Evolutionary conservation across 2,113 vertebrate species (phyloP).

Genomic region (Neotoma lepida): DNA sequence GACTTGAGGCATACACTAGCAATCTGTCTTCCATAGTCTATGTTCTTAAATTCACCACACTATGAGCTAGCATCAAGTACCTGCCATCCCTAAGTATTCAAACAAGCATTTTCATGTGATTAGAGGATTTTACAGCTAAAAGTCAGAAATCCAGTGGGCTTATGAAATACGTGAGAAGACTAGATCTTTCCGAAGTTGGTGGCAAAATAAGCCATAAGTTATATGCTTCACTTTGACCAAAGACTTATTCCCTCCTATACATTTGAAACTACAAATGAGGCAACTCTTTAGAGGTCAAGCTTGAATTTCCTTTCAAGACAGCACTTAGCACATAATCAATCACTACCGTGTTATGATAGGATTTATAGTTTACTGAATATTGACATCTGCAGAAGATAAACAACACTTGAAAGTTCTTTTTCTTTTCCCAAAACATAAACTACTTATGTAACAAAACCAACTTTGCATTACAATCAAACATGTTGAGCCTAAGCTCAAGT

Average conservation of each 20-base stretch:
- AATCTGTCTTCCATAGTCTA: not conserved
- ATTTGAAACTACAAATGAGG: not conserved
- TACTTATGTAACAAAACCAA: not conserved
- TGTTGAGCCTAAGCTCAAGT: not conserved
- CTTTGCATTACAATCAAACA: not conserved
- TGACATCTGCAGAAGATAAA: constrained; percentile 40
- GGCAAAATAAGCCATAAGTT: not conserved
- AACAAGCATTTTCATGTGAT: not conserved
- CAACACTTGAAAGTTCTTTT: constrained; percentile 14
- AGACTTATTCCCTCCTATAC: not conserved
- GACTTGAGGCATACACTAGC: not conserved
- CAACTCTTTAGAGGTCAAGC: not conserved
- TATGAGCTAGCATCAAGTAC: not conserved
- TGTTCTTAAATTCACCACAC: not conserved
- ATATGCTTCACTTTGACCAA: not conserved
- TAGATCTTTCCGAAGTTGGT: not conserved
- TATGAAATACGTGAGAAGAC: not conserved
- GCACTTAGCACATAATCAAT: not conserved
- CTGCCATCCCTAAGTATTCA: not conserved
- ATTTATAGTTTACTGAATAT: constrained; percentile 37
- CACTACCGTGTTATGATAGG: not conserved
- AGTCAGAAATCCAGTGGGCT: not conserved
- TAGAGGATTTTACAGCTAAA: not conserved
- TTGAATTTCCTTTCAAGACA: constrained; percentile 27
- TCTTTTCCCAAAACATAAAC: constrained; percentile 22